phyloP scores from a whole-genome alignment of 2,797 vertebrate genomes.

The Sylvia borin region DNA sequence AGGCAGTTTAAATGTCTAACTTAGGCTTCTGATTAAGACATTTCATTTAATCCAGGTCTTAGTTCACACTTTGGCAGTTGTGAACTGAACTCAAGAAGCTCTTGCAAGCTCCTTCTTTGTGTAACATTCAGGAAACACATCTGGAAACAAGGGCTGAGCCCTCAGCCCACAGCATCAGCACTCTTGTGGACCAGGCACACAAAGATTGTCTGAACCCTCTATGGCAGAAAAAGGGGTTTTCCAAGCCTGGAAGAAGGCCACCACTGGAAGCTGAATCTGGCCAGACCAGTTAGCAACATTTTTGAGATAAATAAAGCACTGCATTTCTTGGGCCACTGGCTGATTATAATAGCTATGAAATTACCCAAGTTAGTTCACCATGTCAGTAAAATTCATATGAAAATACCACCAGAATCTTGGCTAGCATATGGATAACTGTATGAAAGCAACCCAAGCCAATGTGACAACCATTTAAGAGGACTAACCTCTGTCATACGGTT shows the following conservation, averaged over 20 bases:
- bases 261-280: constrained; percentile 26
- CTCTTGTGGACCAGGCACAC: neutral
- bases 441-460: constrained; percentile 28
- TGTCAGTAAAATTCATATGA: constrained; percentile 42
- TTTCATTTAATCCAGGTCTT: neutral
- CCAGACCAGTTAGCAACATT: constrained; percentile 36
- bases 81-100: neutral
- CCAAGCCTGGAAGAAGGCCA: neutral
- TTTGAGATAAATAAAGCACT: constrained; percentile 21
- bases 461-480: constrained; percentile 61
- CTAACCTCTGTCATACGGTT: constrained; percentile 71
- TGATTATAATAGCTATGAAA: constrained; percentile 66
- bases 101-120: neutral
- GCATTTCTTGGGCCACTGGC: constrained; percentile 35
- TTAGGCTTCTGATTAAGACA: neutral
- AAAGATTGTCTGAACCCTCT: neutral
- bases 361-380: constrained; percentile 57
- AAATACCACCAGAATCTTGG: constrained; percentile 58
- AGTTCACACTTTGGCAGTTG: neutral
- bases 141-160: neutral
- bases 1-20: neutral
- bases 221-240: constrained; percentile 1
- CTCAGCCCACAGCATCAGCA: neutral
- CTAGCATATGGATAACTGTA: constrained; percentile 49
- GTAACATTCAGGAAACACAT: neutral